Evolutionary conservation across 2,113 vertebrate genomes (phyloP), one percentile per base, ranked within the genome.

Genomic region (Nothocercus julius): DNA sequence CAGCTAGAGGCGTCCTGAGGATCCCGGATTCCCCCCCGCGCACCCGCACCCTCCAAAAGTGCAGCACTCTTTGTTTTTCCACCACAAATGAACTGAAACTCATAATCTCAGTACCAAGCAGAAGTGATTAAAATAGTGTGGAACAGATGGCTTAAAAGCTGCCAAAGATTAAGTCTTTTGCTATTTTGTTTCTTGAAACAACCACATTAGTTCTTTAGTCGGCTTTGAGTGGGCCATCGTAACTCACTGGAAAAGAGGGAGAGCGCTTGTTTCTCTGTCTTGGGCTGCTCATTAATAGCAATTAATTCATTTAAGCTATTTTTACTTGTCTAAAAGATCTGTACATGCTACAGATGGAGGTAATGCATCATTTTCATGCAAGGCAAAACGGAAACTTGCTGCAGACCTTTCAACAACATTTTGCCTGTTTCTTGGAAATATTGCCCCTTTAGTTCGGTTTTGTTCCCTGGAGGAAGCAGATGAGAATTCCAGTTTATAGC

Each of bases 121-220:
- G 90, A 94, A 94, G 74, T 82, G 90, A 91, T 92, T 86, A 96
- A 96, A 95, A 90, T 91, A 94, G 94, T 75, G 87, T 85, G 69
- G 79, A 95, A 61, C 93, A 97, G 93, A 96, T 95, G 96, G 92
- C 88, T 97, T 94, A 87, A 93, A 90, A 93, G 70, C 93, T 95
- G 92, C 83, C 81, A 82, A 90, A 95, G 84, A 90, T 13, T 82
- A 83, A 87, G 66, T 96, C 81, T 92, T 89, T 54, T 93, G 86
- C 90, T 92, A 45, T 93, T 93, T 96, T 90, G 81, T 89, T 94
- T 95, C 92, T 87, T 89, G 90, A 87, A 90, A 73, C 85, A 84
- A 22, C 56, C 70, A 61, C 62, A 27, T 92, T 80, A 93, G 53
- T 87, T 96, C 93, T 92, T 90, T 90, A 95, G 90, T 92, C 92